Conservation (phyloP, 2,888 invertebrate species). For the Tromatobia lineatoria region DNA sequence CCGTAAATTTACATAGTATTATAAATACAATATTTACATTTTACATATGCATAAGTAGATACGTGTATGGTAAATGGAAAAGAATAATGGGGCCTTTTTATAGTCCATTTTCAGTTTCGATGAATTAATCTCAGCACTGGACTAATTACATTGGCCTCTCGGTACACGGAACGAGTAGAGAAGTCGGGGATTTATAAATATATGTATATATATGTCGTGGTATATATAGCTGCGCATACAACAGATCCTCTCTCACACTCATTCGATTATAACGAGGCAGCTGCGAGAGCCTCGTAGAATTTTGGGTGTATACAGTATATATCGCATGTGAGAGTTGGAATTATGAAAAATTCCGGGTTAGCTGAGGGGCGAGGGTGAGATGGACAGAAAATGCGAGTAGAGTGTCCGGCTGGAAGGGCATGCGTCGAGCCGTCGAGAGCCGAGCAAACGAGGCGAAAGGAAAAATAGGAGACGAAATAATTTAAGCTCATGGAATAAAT, state of each 20-base stretch:
- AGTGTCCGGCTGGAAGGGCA: constrained; percentile 51
- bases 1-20: constrained; percentile 2
- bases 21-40: not conserved
- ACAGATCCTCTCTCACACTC: constrained; percentile 35
- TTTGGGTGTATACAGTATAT: constrained; percentile 36
- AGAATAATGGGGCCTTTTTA: not conserved
- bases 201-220: not conserved
- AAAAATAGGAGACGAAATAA: constrained; percentile 58
- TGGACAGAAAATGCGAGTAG: constrained; percentile 16
- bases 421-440: constrained; percentile 46
- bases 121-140: constrained; percentile 27
- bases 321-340: constrained; percentile 50
- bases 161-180: constrained; percentile 26
- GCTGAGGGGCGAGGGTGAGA: not conserved
- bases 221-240: constrained; percentile 11
- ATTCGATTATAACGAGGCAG: constrained; percentile 61
- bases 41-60: constrained; percentile 15
- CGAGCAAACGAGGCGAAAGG: constrained; percentile 39
- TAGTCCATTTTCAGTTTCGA: constrained; percentile 18
- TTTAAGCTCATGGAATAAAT: constrained; percentile 66
- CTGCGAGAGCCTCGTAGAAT: constrained; percentile 32
- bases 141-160: constrained; percentile 25
- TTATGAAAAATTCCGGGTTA: constrained; percentile 60
- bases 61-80: not conserved
- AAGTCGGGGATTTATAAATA: constrained; percentile 8